phyloP scores from a whole-genome alignment of 2,797 vertebrate genomes.

The Esox lucius region DNA sequence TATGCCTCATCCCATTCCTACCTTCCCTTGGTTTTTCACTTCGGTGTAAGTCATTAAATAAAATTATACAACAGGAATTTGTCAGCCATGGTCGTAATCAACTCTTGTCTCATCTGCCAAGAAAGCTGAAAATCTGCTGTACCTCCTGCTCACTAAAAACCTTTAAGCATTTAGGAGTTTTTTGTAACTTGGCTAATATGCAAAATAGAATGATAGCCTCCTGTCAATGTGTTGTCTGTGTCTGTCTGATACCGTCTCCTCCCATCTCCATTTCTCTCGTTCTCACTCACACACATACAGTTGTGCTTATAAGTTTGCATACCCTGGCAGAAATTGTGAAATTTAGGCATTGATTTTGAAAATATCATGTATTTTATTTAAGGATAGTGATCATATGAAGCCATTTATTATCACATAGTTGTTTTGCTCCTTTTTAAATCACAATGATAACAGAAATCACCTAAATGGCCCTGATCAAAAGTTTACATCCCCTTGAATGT shows the following conservation, averaged over 20 bases:
- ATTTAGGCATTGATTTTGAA: too few relatives aligned
- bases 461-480: too few relatives aligned
- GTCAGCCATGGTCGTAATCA: too few relatives aligned
- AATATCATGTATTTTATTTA: too few relatives aligned
- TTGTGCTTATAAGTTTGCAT: too few relatives aligned
- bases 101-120: background rate
- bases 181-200: constrained; percentile 6
- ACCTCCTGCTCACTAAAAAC: constrained; percentile 24
- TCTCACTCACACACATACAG: background rate
- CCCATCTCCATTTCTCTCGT: background rate
- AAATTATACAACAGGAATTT: too few relatives aligned
- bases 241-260: background rate
- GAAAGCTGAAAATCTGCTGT: background rate
- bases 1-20: background rate
- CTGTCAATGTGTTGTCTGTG: background rate
- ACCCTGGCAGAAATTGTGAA: too few relatives aligned
- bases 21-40: background rate
- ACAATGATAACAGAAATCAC: too few relatives aligned
- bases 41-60: background rate
- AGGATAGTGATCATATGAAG: too few relatives aligned
- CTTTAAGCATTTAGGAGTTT: background rate
- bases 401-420: too few relatives aligned
- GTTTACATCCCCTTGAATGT: too few relatives aligned
- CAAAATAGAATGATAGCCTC: background rate
- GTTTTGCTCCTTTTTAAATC: too few relatives aligned